Percentiles rank a stretch among this genome's conserved stretches.
These are phyloP conservation scores for Gavia stellata DNA, from an alignment of 2,113 vertebrate genomes.

Conservation along the genomic window DNA sequence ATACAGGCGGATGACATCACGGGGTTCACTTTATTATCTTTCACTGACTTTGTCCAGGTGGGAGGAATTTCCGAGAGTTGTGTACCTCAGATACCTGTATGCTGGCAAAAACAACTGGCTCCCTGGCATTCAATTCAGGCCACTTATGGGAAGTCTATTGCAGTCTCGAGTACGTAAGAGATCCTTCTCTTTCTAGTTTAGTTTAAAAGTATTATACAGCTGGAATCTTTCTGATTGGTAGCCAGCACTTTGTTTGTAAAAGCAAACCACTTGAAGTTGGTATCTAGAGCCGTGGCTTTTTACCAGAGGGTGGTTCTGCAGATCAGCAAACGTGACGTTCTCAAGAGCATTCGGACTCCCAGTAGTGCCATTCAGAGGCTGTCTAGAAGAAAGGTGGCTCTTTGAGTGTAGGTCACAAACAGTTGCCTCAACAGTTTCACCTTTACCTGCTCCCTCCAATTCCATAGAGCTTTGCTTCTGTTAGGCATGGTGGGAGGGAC, in stretches of 20 bases:
- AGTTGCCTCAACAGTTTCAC: background rate
- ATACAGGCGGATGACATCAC: background rate
- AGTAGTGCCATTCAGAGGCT: background rate
- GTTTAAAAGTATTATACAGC: background rate
- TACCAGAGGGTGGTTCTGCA: background rate
- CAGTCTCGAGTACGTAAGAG: background rate
- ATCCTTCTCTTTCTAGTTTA: background rate
- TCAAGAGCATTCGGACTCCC: fast-evolving
- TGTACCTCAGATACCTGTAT: background rate
- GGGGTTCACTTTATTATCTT: background rate
- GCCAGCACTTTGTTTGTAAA: background rate
- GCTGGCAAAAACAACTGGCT: background rate
- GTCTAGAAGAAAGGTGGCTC: background rate
- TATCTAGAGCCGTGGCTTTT: background rate
- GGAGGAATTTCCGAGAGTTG: background rate
- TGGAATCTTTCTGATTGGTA: background rate
- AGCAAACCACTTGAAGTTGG: background rate
- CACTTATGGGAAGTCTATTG: background rate
- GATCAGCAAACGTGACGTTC: fast-evolving
- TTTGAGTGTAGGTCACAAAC: background rate
- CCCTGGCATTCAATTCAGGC: background rate
- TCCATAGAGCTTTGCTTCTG: background rate
- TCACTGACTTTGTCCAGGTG: background rate
- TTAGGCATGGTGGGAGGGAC: background rate
- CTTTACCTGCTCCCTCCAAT: background rate